These are phyloP conservation scores for Dynastes grantii DNA, from an alignment of 2,888 invertebrate species.

Conservation along the genomic window DNA sequence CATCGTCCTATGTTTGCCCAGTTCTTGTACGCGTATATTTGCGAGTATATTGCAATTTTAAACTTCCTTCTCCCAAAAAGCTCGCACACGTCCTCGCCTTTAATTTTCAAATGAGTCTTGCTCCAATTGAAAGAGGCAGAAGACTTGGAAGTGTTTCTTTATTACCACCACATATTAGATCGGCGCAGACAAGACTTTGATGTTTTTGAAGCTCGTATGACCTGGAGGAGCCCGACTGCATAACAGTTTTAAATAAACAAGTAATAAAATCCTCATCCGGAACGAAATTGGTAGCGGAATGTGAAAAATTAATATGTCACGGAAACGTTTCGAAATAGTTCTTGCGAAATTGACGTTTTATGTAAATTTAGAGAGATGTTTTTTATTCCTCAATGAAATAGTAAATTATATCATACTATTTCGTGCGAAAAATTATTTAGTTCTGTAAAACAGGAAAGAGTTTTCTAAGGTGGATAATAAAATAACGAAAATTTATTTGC, in stretches of 20 bases:
- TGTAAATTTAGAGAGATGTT: constrained; percentile 21
- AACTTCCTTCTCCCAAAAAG: neutral
- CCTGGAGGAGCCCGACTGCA: constrained; percentile 29
- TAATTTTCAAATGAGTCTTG: constrained; percentile 38
- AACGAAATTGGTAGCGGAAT: constrained; percentile 22
- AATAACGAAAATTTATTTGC: too few species aligned
- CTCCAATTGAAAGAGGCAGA: constrained; percentile 20
- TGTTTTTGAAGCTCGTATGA: constrained; percentile 22
- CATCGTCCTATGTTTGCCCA: neutral
- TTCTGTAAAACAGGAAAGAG: too few species aligned
- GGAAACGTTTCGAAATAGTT: constrained; percentile 39
- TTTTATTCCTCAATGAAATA: neutral
- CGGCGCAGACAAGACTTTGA: constrained; percentile 24
- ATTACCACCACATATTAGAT: constrained; percentile 28
- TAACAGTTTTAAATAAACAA: constrained; percentile 44
- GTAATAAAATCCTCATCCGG: constrained; percentile 46
- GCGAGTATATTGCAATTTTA: constrained; percentile 32
- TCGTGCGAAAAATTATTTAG: too few species aligned
- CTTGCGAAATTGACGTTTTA: constrained; percentile 34
- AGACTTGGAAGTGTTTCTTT: constrained; percentile 15
- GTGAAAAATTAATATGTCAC: constrained; percentile 42
- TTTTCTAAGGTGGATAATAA: too few species aligned
- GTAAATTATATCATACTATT: too few species aligned
- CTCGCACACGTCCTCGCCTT: neutral
- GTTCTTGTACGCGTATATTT: constrained; percentile 8